phyloP scores from a whole-genome alignment of 2,113 vertebrate genomes.

The Pygathrix nemaeus region DNA sequence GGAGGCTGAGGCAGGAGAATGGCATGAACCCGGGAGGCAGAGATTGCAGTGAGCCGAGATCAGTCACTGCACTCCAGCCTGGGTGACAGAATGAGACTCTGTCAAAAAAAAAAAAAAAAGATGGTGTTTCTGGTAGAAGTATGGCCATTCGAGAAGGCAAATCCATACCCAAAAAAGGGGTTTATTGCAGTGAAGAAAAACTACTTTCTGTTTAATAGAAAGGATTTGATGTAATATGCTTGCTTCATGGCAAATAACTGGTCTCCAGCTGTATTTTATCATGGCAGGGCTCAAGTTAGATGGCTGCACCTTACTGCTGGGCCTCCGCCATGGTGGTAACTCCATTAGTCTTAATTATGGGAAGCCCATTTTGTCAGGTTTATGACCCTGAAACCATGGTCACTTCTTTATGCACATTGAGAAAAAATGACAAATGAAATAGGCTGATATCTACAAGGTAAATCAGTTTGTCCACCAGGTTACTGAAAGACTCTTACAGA shows the following conservation, averaged over 20 bases:
- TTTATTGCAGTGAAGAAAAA: neutral
- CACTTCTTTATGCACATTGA: neutral
- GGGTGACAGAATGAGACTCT: no score
- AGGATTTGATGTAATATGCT: neutral
- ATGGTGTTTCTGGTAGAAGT: neutral
- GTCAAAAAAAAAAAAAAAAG: no score
- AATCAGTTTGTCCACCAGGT: neutral
- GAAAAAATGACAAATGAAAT: neutral
- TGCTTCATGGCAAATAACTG: neutral
- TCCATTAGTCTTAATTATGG: neutral
- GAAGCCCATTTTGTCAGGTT: neutral
- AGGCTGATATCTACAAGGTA: neutral
- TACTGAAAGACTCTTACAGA: neutral
- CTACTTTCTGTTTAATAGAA: neutral
- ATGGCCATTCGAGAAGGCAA: neutral
- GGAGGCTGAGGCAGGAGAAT: no score
- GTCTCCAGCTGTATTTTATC: neutral
- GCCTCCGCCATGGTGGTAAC: neutral
- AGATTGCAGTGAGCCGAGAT: no score
- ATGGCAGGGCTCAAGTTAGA: neutral
- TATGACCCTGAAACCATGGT: neutral
- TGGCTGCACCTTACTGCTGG: neutral
- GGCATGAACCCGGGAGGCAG: no score
- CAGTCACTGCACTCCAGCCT: no score
- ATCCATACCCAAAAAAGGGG: neutral